phyloP scores from a whole-genome alignment of 2,113 vertebrate genomes.

The Puffinus mauretanicus region DNA sequence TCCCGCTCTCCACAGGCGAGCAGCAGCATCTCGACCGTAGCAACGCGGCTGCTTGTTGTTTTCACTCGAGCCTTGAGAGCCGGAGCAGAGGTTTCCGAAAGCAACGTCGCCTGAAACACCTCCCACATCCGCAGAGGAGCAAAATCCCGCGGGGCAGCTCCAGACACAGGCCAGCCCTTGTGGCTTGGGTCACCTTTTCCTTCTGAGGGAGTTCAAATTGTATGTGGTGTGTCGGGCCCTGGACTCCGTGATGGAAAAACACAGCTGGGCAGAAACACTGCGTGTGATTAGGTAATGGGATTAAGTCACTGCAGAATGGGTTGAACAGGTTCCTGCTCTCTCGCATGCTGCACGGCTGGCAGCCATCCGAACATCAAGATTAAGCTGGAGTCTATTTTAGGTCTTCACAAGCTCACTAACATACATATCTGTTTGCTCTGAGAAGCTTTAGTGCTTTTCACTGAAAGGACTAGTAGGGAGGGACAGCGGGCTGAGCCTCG shows the following conservation, averaged over 20 bases:
- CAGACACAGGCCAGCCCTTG: background rate
- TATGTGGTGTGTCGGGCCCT: background rate
- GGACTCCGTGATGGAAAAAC: constrained; percentile 38
- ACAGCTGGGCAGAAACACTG: constrained; percentile 46
- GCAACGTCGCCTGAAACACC: background rate
- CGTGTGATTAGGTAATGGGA: constrained; percentile 46
- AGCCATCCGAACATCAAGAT: background rate
- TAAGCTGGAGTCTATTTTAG: constrained; percentile 53
- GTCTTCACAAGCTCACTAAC: background rate
- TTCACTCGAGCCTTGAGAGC: background rate
- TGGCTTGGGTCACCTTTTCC: background rate
- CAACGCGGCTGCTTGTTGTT: background rate
- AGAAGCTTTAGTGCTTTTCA: constrained; percentile 34
- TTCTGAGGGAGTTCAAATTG: background rate
- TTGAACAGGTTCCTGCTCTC: constrained; percentile 38
- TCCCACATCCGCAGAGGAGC: fast-evolving
- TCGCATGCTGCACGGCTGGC: background rate
- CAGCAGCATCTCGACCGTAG: background rate
- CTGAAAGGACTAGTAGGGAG: background rate
- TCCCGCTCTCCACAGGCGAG: background rate
- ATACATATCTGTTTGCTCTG: constrained; percentile 14
- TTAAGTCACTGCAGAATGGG: constrained; percentile 52
- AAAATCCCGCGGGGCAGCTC: fast-evolving
- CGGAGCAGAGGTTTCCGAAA: background rate
- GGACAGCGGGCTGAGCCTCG: background rate